These are phyloP conservation scores for Salvelinus fontinalis DNA, from an alignment of 2,113 vertebrate genomes.

Conservation along the genomic window DNA sequence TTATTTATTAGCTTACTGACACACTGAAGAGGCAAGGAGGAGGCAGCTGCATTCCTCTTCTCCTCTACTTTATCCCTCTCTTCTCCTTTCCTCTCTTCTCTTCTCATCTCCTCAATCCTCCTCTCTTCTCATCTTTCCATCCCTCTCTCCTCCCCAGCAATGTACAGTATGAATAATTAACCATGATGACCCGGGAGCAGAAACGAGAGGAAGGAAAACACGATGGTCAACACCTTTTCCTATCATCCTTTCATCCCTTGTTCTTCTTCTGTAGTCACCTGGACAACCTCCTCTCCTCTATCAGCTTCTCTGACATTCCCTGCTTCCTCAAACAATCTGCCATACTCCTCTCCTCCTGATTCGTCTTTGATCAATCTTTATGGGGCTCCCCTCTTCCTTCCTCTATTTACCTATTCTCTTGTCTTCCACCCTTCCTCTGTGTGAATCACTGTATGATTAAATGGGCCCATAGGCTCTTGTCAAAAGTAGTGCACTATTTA, in stretches of 20 bases:
- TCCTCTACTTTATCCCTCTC: neutral
- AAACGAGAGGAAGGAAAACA: constrained; percentile 1
- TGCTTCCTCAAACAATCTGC: neutral
- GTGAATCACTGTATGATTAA: neutral
- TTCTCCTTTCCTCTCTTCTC: neutral
- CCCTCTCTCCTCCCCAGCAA: neutral
- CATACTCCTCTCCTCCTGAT: neutral
- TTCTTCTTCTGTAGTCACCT: neutral
- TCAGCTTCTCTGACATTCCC: neutral
- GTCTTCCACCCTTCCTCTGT: neutral
- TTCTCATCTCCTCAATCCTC: neutral
- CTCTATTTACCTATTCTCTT: neutral
- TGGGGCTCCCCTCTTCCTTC: neutral
- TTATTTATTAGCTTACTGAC: constrained; percentile 65
- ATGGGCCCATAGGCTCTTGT: neutral
- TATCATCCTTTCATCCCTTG: neutral
- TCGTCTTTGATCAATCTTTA: constrained; percentile 39
- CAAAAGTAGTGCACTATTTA: neutral
- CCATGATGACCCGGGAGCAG: neutral
- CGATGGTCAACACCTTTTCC: constrained; percentile 4
- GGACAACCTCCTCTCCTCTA: neutral
- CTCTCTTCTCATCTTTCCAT: neutral
- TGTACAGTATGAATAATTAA: constrained; percentile 10
- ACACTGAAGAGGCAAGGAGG: constrained; percentile 42
- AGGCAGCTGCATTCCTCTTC: constrained; percentile 16